These are phyloP conservation scores for Hyperopisus bebe DNA, from an alignment of 2,113 vertebrate species.

Conservation along the genomic window DNA sequence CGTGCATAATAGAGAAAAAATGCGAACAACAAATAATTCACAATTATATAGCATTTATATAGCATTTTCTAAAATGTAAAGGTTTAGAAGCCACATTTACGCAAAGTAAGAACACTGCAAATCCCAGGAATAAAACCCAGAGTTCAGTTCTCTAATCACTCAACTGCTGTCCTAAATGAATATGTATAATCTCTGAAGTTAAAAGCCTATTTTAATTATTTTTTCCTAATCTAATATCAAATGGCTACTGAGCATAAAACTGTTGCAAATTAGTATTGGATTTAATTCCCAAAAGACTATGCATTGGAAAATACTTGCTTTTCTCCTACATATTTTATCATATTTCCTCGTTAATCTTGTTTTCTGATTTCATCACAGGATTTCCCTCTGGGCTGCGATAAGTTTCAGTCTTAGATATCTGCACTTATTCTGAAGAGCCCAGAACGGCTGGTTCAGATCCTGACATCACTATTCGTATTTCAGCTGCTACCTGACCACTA, in stretches of 20 bases:
- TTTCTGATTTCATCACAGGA: neutral
- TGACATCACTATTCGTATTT: neutral
- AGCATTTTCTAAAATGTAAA: neutral
- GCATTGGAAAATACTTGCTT: neutral
- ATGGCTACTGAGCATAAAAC: neutral
- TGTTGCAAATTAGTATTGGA: neutral
- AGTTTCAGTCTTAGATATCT: neutral
- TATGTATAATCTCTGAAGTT: neutral
- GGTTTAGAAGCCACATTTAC: neutral
- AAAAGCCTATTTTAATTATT: neutral
- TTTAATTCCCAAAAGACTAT: neutral
- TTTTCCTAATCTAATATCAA: neutral
- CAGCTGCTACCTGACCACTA: neutral
- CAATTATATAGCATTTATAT: neutral
- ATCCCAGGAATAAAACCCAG: neutral
- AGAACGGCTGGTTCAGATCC: neutral
- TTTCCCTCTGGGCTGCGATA: neutral
- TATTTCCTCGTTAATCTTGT: slow-evolving; percentile 15
- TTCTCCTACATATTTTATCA: slow-evolving; percentile 4
- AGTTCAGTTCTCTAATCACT: neutral
- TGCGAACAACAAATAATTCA: neutral
- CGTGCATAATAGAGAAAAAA: neutral
- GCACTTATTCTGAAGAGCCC: neutral
- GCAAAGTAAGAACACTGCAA: neutral
- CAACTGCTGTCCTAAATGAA: neutral